phyloP scores from a whole-genome alignment of 1,140 invertebrate species.

The Zaprionus davidi region DNA sequence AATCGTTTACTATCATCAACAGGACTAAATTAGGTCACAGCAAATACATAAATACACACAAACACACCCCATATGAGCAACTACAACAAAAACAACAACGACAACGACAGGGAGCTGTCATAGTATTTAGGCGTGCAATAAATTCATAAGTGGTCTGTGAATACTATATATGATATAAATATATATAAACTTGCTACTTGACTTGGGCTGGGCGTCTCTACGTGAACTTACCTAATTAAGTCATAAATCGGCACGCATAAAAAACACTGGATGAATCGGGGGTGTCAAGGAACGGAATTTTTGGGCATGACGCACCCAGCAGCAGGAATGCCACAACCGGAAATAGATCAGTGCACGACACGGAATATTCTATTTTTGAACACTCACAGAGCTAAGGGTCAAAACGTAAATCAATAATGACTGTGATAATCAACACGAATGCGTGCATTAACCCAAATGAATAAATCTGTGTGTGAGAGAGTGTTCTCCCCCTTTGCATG shows the following conservation, averaged over 20 bases:
- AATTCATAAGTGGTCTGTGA: slow-evolving; percentile 15
- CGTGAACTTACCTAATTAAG: slow-evolving; percentile 72
- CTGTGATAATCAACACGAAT: slow-evolving; percentile 52
- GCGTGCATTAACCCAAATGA: slow-evolving; percentile 74
- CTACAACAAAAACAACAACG: background rate
- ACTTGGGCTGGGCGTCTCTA: slow-evolving; percentile 40
- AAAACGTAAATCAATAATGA: slow-evolving; percentile 63
- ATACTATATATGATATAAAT: background rate
- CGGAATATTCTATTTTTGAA: slow-evolving; percentile 59
- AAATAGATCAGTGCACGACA: slow-evolving; percentile 56
- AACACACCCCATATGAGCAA: background rate
- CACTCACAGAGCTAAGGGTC: slow-evolving; percentile 22
- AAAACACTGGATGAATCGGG: slow-evolving; percentile 22
- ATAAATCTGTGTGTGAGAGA: slow-evolving; percentile 17
- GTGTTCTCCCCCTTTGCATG: background rate
- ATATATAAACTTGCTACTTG: slow-evolving; percentile 42
- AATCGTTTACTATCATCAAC: slow-evolving; percentile 8
- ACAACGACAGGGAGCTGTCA: slow-evolving; percentile 15
- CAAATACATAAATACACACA: slow-evolving; percentile 16
- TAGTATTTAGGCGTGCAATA: slow-evolving; percentile 40
- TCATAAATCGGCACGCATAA: slow-evolving; percentile 33
- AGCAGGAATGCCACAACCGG: slow-evolving; percentile 45
- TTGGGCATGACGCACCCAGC: slow-evolving; percentile 35
- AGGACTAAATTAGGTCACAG: slow-evolving; percentile 40
- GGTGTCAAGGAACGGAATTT: slow-evolving; percentile 14